Evolutionary conservation across 2,113 vertebrate species (phyloP).

Genomic region (Cryptomyrus ogoouensis): DNA sequence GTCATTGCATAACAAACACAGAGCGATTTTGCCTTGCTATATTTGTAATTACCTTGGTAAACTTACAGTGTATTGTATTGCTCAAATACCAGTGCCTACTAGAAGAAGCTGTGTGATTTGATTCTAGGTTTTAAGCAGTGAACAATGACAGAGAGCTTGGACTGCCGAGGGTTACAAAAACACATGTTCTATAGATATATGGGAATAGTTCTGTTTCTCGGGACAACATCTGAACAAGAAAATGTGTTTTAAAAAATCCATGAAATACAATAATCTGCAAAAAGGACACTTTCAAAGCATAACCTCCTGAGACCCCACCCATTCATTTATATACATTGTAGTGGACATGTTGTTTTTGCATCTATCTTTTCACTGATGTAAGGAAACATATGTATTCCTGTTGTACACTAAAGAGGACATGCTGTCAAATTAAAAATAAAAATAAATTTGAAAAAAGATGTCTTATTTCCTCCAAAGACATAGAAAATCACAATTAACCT

Average conservation of each 20-base stretch:
- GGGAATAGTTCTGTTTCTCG: not conserved
- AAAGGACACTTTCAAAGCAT: not conserved
- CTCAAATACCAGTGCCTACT: not conserved
- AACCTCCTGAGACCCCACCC: too few species aligned
- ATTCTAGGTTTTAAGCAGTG: not conserved
- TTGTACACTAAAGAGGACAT: too few species aligned
- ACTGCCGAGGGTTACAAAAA: not conserved
- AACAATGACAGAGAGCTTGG: not conserved
- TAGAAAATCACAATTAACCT: too few species aligned
- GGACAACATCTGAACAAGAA: not conserved
- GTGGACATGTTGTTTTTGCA: too few species aligned
- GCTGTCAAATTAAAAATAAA: too few species aligned
- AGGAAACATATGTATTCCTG: too few species aligned
- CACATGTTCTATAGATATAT: not conserved
- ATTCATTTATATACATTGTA: too few species aligned
- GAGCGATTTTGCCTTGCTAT: not conserved
- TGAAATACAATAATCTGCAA: not conserved
- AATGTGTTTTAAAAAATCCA: not conserved
- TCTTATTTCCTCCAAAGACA: too few species aligned
- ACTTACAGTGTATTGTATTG: not conserved
- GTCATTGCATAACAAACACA: not conserved
- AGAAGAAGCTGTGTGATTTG: not conserved
- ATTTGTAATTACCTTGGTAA: not conserved
- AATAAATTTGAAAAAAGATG: too few species aligned
- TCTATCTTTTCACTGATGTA: too few species aligned